phyloP scores from a whole-genome alignment of 2,113 vertebrate genomes.

The Chaetodon auriga region DNA sequence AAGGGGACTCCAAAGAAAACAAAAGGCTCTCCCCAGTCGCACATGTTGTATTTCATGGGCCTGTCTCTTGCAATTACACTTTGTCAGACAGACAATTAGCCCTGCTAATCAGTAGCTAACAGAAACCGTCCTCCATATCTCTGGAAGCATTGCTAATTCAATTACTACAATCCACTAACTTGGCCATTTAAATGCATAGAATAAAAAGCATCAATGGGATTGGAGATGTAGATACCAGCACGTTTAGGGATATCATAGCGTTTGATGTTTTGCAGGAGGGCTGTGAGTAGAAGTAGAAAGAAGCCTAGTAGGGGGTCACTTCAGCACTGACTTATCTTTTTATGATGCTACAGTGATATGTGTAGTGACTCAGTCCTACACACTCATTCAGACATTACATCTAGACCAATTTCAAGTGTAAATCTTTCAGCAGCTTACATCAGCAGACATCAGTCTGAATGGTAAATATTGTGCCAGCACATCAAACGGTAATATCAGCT shows the following conservation, averaged over 20 bases:
- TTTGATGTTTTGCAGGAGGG: slow-evolving; percentile 29
- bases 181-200: slow-evolving; percentile 76
- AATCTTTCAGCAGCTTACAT: slow-evolving; percentile 74
- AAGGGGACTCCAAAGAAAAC: slow-evolving; percentile 26
- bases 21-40: slow-evolving; percentile 41
- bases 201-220: slow-evolving; percentile 47
- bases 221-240: slow-evolving; percentile 29
- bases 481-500: slow-evolving; percentile 72
- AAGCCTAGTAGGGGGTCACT: slow-evolving; percentile 29
- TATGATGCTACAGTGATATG: slow-evolving; percentile 21
- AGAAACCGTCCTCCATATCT: slow-evolving; percentile 68
- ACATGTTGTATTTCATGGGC: slow-evolving; percentile 61
- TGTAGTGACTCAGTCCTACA: slow-evolving; percentile 28
- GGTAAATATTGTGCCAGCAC: slow-evolving; percentile 64
- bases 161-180: slow-evolving; percentile 66
- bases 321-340: slow-evolving; percentile 19
- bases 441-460: slow-evolving; percentile 66
- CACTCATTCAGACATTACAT: slow-evolving; percentile 40
- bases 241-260: neutral
- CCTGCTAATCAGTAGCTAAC: slow-evolving; percentile 76
- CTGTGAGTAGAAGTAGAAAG: neutral
- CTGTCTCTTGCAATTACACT: slow-evolving; percentile 73
- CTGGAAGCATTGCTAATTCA: slow-evolving; percentile 73
- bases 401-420: slow-evolving; percentile 51
- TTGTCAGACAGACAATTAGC: slow-evolving; percentile 81